Base-by-base conservation (phyloP, 2,797 vertebrate genomes). In the Sebastes trivittatus region DNA sequence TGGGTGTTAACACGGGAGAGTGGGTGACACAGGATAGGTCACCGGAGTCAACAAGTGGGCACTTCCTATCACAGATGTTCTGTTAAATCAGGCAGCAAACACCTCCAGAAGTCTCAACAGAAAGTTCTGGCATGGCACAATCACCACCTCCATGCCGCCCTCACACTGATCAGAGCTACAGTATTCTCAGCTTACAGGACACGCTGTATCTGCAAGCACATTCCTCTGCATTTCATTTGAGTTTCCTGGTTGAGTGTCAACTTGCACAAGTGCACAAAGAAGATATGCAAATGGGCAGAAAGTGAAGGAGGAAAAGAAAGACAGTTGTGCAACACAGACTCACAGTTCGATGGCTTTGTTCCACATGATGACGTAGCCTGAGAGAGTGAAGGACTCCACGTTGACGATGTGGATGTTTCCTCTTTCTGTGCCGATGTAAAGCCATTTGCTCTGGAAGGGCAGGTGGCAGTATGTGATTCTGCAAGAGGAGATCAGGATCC, bases 331-430 rank as follows among this genome's bases (percentile, higher is more conserved):
- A 86, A 36, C 9, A 16, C 63, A 73, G 58, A 97, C 98, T 99
- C 92, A 99, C 98, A 99, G 96, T 96, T 99, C 98, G 85, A 99
- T 99, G 98, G 98, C 98, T 98, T 99, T 99, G 97, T 99, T 99
- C 98, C 98, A 99, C 98, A 99, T 99, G 94, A 99, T 98, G 93
- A 99, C 98, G 76, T 99, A 99, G 96, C 98, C 98, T 96, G 98
- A 99, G 96, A 99, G 98, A 72, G 97, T 97, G 95, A 99, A 99
- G 95, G 97, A 98, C 96, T 99, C 98, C 95, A 99, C 97, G 80
- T 99, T 99, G 94, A 99, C 98, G 27, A 99, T 98, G 92, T 99
- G 97, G 94, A 99, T 98, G 92, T 99, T 99, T 91, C 98, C 98
- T 95, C 97, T 95, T 93, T 99, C 98, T 0, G 98, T 97, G 88